A percentile compares a stretch with the other conserved stretches of the same genome.
Evolutionary conservation across 2,797 vertebrate genomes (phyloP).

Genomic region (Clarias platycephalus): DNA sequence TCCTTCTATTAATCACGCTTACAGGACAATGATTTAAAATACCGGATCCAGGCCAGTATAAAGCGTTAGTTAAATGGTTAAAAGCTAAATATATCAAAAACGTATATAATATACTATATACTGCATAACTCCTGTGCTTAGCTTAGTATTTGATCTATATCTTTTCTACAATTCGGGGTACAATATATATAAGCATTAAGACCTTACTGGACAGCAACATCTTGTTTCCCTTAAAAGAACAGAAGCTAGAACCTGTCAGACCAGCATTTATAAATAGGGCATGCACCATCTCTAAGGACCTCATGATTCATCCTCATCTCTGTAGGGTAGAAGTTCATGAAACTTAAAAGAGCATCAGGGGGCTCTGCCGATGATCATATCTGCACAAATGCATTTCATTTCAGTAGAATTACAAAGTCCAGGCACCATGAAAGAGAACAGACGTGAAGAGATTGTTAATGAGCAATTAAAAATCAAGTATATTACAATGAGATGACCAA

Average conservation of each 20-base stretch:
- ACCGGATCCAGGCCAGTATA: not conserved
- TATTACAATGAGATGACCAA: too few relatives aligned
- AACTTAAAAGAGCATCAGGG: not conserved
- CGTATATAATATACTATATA: not conserved
- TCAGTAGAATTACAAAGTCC: not conserved
- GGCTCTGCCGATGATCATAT: slow-evolving; percentile 10
- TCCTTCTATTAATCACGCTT: not conserved
- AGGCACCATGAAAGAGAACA: not conserved
- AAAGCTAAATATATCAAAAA: not conserved
- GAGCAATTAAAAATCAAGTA: not conserved
- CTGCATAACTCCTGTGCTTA: not conserved
- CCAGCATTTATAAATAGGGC: slow-evolving; percentile 1
- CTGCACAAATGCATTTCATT: not conserved
- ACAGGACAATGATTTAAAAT: slow-evolving; percentile 4
- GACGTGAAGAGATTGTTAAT: not conserved
- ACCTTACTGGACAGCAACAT: slow-evolving; percentile 13
- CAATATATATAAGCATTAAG: not conserved
- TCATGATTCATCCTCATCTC: not conserved
- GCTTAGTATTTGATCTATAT: slow-evolving; percentile 1
- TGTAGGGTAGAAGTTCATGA: not conserved
- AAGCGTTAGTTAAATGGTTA: not conserved
- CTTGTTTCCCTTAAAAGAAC: slow-evolving; percentile 31
- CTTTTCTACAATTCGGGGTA: slow-evolving; percentile 3
- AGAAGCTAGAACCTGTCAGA: slow-evolving; percentile 22
- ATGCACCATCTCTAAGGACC: not conserved